phyloP scores from a whole-genome alignment of 2,888 invertebrate species.

The Agriopis aurantiaria region DNA sequence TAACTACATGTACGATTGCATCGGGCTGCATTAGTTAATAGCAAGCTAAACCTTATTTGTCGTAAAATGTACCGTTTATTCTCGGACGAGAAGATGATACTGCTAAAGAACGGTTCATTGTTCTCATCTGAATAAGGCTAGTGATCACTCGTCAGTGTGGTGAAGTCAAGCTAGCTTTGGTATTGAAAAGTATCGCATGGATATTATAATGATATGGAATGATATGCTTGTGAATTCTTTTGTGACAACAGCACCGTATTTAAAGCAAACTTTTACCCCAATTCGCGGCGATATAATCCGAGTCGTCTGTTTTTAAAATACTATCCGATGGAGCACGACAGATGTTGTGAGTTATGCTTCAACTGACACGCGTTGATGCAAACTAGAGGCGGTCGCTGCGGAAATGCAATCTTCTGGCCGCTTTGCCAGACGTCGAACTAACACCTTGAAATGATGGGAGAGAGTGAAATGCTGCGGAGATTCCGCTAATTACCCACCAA shows the following conservation, averaged over 20 bases:
- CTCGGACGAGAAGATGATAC: constrained; percentile 38
- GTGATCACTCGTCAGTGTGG: constrained; percentile 25
- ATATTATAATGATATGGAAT: not conserved
- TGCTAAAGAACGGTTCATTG: constrained; percentile 35
- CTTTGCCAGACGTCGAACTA: constrained; percentile 42
- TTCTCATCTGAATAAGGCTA: constrained; percentile 28
- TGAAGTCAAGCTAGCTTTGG: constrained; percentile 22
- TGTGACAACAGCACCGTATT: constrained; percentile 4
- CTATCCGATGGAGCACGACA: constrained; percentile 14
- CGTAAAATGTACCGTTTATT: constrained; percentile 29
- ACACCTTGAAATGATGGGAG: constrained; percentile 52
- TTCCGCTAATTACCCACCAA: constrained; percentile 76
- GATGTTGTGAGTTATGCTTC: constrained; percentile 44
- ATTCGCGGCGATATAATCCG: constrained; percentile 1
- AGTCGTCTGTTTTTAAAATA: constrained; percentile 9
- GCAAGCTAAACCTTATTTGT: constrained; percentile 39
- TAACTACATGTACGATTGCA: constrained; percentile 35
- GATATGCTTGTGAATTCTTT: not conserved
- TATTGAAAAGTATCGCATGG: constrained; percentile 3
- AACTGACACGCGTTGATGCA: constrained; percentile 46
- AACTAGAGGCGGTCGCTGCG: constrained; percentile 47
- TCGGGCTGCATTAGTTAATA: constrained; percentile 27
- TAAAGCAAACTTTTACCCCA: not conserved
- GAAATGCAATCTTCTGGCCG: constrained; percentile 54
- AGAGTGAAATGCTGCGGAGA: constrained; percentile 75